phyloP scores from a whole-genome alignment of 2,888 invertebrate species.

The Bombyx huttoni region DNA sequence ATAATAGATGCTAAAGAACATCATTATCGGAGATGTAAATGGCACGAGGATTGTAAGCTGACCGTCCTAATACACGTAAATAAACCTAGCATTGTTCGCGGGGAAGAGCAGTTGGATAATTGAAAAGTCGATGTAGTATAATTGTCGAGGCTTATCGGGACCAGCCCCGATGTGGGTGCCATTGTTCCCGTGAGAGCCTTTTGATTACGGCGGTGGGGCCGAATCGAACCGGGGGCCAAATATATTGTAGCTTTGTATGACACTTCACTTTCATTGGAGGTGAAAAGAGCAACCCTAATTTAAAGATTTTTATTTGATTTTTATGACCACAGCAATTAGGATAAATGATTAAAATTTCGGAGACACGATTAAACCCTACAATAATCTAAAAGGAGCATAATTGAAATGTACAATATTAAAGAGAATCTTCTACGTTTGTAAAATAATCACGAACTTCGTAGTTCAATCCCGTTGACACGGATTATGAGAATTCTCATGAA shows the following conservation, averaged over 20 bases:
- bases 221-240: constrained; percentile 50
- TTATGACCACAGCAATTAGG: constrained; percentile 1
- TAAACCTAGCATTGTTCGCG: constrained; percentile 65
- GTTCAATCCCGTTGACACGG: background rate
- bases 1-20: background rate
- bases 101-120: constrained; percentile 63
- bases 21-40: constrained; percentile 28
- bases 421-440: too few species aligned
- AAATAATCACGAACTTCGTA: background rate
- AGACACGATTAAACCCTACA: too few species aligned
- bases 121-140: constrained; percentile 73
- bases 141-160: constrained; percentile 69
- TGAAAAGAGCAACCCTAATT: constrained; percentile 45
- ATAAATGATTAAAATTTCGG: too few species aligned
- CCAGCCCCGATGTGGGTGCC: constrained; percentile 65
- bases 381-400: too few species aligned
- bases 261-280: constrained; percentile 60
- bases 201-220: constrained; percentile 60
- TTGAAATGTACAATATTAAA: too few species aligned
- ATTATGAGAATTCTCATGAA: background rate
- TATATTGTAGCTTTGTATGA: constrained; percentile 66
- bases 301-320: constrained; percentile 23
- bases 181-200: constrained; percentile 70
- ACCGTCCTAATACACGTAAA: constrained; percentile 68
- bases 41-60: constrained; percentile 48